Evolutionary conservation across 2,113 vertebrate species (phyloP), one percentile per base, ranked within the genome.

Genomic region (Microtus ochrogaster): DNA sequence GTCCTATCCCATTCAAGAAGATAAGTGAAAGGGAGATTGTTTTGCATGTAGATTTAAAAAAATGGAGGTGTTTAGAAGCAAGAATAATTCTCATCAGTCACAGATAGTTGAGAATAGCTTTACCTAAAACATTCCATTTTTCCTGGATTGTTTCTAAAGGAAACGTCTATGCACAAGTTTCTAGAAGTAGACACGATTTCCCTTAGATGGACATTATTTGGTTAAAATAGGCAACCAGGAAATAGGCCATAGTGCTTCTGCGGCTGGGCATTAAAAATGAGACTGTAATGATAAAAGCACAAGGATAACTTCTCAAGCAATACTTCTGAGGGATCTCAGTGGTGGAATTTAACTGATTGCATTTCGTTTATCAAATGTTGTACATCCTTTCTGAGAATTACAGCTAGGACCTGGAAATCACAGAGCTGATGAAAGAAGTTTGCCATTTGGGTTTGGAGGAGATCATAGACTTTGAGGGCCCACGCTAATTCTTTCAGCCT

Each of bases 401-500:
- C 22, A 93, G 9, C n/a, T 58, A 78, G 58, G 30, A 33, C 44
- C 81, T n/a, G 22, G 33, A 93, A 93, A 84, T 95, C 41, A 47
- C 6, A 79, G 68, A 2, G 8, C 24, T 58, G 28, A 30, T 86
- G 44, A 74, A 61, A 61, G 33, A 84, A 81, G 89, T 87, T 93
- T 41, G 5, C 28, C 52, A 81, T 85, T 96, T 95, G 83, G 3
- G 68, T 96, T 41, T 55, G 28, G 36, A 93, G 30, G 39, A 30
- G 70, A 58, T 79, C 89, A 82, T 26, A 94, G 63, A 39, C 90
- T 94, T 95, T 92, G 84, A 91, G 89, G 79, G 82, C 14, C n/a
- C 93, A 49, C 17, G 44, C 90, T 94, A 90, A 93, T 94, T 96
- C 63, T 96, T 95, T 93, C 65, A 95, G 92, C 82, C 58, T 93